A percentile compares a stretch with the other conserved stretches of the same genome.
Evolutionary conservation across 2,888 invertebrate genomes (phyloP).

Genomic region (Tuta absoluta): DNA sequence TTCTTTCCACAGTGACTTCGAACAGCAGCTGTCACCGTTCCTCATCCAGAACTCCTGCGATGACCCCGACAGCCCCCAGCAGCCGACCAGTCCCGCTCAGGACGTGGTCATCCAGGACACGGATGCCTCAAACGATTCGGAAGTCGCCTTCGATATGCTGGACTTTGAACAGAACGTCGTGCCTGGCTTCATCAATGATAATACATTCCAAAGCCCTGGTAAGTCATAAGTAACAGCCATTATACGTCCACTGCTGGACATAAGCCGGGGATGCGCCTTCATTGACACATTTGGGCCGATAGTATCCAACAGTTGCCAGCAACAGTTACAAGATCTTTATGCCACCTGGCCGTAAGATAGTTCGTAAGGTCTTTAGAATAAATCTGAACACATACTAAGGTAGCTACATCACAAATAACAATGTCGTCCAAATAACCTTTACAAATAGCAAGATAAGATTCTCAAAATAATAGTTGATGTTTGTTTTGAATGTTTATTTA

Average conservation of each 20-base stretch:
- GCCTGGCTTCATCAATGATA: slow-evolving; percentile 70
- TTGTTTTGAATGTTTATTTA: not conserved
- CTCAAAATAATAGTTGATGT: too few relatives aligned
- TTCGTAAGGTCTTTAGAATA: too few relatives aligned
- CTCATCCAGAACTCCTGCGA: slow-evolving; percentile 74
- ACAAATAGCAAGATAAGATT: too few relatives aligned
- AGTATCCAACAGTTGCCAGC: too few relatives aligned
- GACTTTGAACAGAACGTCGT: slow-evolving; percentile 73
- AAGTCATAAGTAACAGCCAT: slow-evolving; percentile 36
- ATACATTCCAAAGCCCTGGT: slow-evolving; percentile 71
- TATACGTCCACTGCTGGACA: too few relatives aligned
- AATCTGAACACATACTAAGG: too few relatives aligned
- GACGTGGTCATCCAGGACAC: slow-evolving; percentile 65
- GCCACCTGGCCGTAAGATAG: too few relatives aligned
- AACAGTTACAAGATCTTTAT: too few relatives aligned
- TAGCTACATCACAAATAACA: too few relatives aligned
- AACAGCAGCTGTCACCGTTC: slow-evolving; percentile 82
- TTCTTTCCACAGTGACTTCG: slow-evolving; percentile 68
- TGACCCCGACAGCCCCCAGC: slow-evolving; percentile 49
- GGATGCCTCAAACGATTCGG: slow-evolving; percentile 56
- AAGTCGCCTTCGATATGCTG: slow-evolving; percentile 62
- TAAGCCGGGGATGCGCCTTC: too few relatives aligned
- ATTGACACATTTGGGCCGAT: too few relatives aligned
- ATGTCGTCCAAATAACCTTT: too few relatives aligned
- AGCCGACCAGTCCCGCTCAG: slow-evolving; percentile 60